Conservation (phyloP, 2,888 invertebrate species). For the Parascotia fuliginaria region DNA sequence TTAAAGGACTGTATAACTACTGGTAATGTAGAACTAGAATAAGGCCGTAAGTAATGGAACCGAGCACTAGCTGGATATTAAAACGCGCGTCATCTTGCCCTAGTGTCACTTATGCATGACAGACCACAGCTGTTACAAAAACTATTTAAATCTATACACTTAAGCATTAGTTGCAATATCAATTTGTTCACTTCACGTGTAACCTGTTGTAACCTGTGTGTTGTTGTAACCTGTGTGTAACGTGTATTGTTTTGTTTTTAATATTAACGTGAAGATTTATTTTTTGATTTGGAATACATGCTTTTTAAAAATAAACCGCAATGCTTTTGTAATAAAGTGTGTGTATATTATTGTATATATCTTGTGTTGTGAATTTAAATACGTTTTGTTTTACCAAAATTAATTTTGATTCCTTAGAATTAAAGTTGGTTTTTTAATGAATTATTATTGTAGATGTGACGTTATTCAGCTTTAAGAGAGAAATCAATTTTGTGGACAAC, state of each 20-base stretch:
- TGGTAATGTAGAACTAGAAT: constrained; percentile 21
- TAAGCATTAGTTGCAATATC: constrained; percentile 8
- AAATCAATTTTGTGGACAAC: constrained; percentile 23
- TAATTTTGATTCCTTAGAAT: not conserved
- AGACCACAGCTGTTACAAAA: constrained; percentile 27
- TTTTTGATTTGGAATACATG: no score
- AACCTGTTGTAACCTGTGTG: constrained; percentile 14
- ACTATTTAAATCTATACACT: constrained; percentile 17
- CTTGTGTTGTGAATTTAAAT: no score
- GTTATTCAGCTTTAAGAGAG: constrained; percentile 16
- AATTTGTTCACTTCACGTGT: not conserved
- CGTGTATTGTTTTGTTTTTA: no score
- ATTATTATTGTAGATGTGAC: not conserved
- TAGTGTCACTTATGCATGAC: constrained; percentile 24
- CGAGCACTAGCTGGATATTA: constrained; percentile 34
- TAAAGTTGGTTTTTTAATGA: not conserved
- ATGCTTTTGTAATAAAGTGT: no score
- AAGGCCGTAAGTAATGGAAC: constrained; percentile 29
- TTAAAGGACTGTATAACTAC: not conserved
- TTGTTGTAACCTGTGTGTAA: no score
- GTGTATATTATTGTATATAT: no score
- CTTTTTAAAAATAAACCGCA: no score
- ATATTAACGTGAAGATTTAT: no score
- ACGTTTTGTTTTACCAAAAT: no score
- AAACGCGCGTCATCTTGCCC: constrained; percentile 43